Conservation (phyloP, 2,888 invertebrate species). For the Isoperla grammatica region DNA sequence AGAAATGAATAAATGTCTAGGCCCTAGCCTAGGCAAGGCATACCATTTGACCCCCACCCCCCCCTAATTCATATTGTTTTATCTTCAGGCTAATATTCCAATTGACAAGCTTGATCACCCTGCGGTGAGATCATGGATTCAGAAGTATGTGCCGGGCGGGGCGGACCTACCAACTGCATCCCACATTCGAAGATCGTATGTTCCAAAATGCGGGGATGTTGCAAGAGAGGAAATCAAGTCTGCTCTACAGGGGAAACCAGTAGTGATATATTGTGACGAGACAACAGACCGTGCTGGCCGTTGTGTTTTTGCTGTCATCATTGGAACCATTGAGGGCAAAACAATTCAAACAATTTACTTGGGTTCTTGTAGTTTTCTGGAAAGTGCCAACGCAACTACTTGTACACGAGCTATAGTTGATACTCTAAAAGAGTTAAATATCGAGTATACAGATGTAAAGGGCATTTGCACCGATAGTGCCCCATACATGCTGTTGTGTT, state of each 20-base stretch:
- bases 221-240: not conserved
- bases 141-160: not conserved
- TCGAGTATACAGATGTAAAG: not conserved
- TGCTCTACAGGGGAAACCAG: not conserved
- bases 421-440: not conserved
- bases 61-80: no score
- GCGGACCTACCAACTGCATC: not conserved
- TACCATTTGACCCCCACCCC: no score
- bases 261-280: not conserved
- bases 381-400: not conserved
- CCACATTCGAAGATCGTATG: not conserved
- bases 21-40: no score
- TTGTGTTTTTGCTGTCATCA: constrained; percentile 8
- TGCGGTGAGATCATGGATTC: not conserved
- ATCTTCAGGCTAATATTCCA: no score
- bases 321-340: not conserved
- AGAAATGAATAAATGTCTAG: no score
- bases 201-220: not conserved
- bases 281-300: not conserved
- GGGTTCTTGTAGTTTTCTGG: constrained; percentile 1
- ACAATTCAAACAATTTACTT: not conserved
- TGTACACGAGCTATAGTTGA: not conserved
- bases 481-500: not conserved
- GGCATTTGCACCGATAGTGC: not conserved
- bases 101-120: constrained; percentile 3